Base-by-base conservation (phyloP, 2,113 vertebrate species). In the Chascanopsetta lugubris region DNA sequence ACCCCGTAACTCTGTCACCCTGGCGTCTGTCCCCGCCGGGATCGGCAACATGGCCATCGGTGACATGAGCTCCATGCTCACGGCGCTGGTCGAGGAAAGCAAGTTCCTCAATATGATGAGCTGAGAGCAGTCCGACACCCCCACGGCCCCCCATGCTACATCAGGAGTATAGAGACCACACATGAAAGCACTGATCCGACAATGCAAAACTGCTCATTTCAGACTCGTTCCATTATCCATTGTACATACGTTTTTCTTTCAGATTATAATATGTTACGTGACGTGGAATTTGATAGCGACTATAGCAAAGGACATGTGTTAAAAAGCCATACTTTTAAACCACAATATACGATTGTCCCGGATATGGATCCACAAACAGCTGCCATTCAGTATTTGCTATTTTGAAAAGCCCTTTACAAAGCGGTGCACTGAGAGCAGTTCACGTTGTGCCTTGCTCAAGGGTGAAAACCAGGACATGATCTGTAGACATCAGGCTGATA, bases 31-130 rank as follows among this genome's bases (percentile, higher is more conserved):
- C 68, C 96, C 97, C 0, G 61, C 94, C 0, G 97, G 96, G 69
- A 93, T 97, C 74, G 95, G 95, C 90, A 99, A 99, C 90, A 99
- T 99, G 97, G 97, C 97, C 21, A 99, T 99, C 0, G 97, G 97
- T 11, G 97, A 99, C 77, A 99, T 99, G 97, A 99, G 92, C 91
- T 99, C 97, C 50, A 97, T 99, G 97, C 93, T 99, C 55, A 98
- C 95, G 40, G 97, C 97, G 4, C 88, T 99, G 88, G 97, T 96
- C 0, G 97, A 99, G 84, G 97, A 99, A 88, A 99, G 90, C 92
- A 98, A 96, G 90, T 97, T 99, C 85, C 93, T 99, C 61, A 99
- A 97, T 79, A 91, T 99, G 94, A 98, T 98, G 87, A 95, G 94
- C 75, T 98, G 93, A 95, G 77, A 74, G 73, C 70, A 38, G 63